Base-by-base conservation (phyloP, 2,797 vertebrate genomes). In the Myotis findleyi region DNA sequence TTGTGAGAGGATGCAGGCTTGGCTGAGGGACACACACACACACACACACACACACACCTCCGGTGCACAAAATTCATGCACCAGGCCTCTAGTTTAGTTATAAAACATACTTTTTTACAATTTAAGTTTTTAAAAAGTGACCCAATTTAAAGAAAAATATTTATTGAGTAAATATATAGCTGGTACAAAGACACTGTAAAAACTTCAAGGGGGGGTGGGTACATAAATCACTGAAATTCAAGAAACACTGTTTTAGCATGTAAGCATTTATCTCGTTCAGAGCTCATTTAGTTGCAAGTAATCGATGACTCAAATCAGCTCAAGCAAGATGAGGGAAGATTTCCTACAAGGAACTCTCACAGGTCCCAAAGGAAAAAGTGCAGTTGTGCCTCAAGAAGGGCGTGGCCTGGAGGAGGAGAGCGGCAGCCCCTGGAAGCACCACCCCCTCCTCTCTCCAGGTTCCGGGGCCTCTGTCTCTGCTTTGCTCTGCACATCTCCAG, bases 161-260 rank as follows among this genome's bases (percentile, higher is more conserved):
- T 95, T 96, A 96, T 97, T 96, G 91, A 73, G 81, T 77, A 91
- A 95, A 92, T 55, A 62, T 33, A 71, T 0, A 83, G 64, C 11
- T 25, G 55, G 66, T 64, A 91, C 53, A 85, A 2, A 13, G n/a
- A 57, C 41, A 69, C 62, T 76, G n/a, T 47, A 91, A 88, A 94
- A 59, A n/a, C 41, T 21, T 5, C 2, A 3, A 86, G 41, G 55
- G 47, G 41, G 38, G 41, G 47, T 1, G 0, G 12, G 7, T 47
- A 41, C 41, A 41, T 5, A 55, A 84, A 86, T 14, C n/a, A 79
- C 18, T 68, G 64, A 80, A 36, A 88, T 69, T 69, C 23, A 16
- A 55, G 51, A 62, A 89, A 66, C 36, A 41, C 3, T 7, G n/a
- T 49, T 44, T 84, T 33, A 21, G 30, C 62, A 38, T 41, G 81